Base-by-base conservation (phyloP, 2,888 invertebrate genomes). In the Mactromeris polynyma region DNA sequence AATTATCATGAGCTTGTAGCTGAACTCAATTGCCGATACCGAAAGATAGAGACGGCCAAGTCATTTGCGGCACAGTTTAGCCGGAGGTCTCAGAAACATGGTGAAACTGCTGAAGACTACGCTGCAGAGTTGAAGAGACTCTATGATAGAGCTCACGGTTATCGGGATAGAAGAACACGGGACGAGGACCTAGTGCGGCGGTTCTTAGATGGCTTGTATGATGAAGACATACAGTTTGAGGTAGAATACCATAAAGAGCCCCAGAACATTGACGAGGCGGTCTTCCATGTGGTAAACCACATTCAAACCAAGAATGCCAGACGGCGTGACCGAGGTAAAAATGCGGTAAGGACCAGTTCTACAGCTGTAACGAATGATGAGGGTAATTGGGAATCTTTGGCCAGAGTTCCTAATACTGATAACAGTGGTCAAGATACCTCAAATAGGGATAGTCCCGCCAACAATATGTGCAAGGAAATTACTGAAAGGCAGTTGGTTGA, bases 171-270 rank as follows among this genome's bases (percentile, higher is more conserved):
- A 7, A 40, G 26, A 19, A 83, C 83, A 51, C 38, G 87, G 58
- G 36, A 87, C 1, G 87, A 87, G 33, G 83, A 87, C 26, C 46
- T 87, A 0, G 83, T 80, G 0, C 26, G 87, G 14, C n/a, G 81
- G 38, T 87, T 87, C 51, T 40, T 87, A 17, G 87, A 87, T 31
- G 87, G 87, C 0, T 17, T 87, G 2, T n/a, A n/a, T n/a, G n/a
- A n/a, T n/a, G n/a, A n/a, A n/a, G n/a, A n/a, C n/a, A n/a, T n/a
- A n/a, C n/a, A n/a, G n/a, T 80, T 79, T n/a, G 80, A 78, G 38
- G 83, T 87, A 4, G 83, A 83, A 33, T 87, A 36, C 42, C 33
- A 83, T 31, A 87, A 87, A 31, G 83, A 82, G 51, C 83, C 87
- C 3, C 64, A 79, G 14, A 77, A 46, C 33, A 83, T 83, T 31